These are phyloP conservation scores for Sprattus sprattus DNA, from an alignment of 2,113 vertebrate genomes.

Conservation along the genomic window DNA sequence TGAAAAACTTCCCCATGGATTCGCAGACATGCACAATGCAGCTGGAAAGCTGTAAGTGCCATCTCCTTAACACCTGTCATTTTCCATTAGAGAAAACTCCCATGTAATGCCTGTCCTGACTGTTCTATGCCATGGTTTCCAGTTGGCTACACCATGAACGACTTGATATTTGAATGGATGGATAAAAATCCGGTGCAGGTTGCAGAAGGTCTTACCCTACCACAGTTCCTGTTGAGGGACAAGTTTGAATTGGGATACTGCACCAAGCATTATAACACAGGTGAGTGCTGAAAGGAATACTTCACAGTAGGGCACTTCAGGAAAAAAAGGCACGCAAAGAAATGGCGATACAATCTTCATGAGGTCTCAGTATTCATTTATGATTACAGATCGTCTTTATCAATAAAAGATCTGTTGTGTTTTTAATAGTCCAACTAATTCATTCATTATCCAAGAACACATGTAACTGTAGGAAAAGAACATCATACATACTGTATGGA, in stretches of 20 bases:
- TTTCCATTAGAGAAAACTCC: background rate
- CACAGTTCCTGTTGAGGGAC: constrained; percentile 95
- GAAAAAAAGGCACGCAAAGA: background rate
- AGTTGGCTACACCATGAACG: constrained; percentile 99
- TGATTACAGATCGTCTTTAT: background rate
- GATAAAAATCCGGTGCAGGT: constrained; percentile 91
- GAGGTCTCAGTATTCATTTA: background rate
- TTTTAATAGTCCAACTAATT: too few species aligned
- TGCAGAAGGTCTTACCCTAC: constrained; percentile 91
- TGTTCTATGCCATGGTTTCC: constrained; percentile 45
- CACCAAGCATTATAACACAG: constrained; percentile 98
- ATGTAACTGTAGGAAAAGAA: too few species aligned
- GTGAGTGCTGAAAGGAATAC: constrained; percentile 58
- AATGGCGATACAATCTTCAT: too few species aligned
- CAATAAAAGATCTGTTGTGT: too few species aligned
- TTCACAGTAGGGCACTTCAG: background rate
- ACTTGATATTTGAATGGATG: constrained; percentile 97
- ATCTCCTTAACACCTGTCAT: background rate
- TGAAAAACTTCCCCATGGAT: constrained; percentile 99
- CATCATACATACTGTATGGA: too few species aligned
- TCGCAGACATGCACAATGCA: constrained; percentile 98
- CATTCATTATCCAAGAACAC: too few species aligned
- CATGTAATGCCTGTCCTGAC: constrained; percentile 31
- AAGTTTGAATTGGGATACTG: constrained; percentile 97
- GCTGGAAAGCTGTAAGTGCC: constrained; percentile 91